phyloP scores from a whole-genome alignment of 2,797 vertebrate genomes.

The Molossus molossus region DNA sequence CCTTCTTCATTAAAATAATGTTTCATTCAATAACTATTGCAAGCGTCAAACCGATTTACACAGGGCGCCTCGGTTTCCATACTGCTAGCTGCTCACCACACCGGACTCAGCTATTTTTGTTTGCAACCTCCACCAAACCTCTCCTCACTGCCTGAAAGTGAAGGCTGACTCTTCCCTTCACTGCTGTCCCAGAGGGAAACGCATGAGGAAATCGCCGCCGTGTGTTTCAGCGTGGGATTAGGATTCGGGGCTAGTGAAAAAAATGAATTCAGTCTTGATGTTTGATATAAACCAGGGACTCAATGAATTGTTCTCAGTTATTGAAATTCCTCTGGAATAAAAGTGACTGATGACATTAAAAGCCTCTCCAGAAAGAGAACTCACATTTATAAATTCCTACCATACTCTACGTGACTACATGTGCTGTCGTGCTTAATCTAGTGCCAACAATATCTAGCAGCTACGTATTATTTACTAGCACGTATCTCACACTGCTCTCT shows the following conservation, averaged over 20 bases:
- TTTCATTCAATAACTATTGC: neutral
- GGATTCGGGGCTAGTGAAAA: neutral
- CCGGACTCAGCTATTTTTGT: neutral
- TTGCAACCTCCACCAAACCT: neutral
- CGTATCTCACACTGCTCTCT: neutral
- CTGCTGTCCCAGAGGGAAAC: neutral
- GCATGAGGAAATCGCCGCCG: neutral
- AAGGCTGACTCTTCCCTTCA: neutral
- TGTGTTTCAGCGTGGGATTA: neutral
- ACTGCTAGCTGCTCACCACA: neutral
- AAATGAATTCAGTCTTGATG: neutral
- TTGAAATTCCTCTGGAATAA: neutral
- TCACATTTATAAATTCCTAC: neutral
- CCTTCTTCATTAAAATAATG: constrained; percentile 70
- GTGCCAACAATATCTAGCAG: neutral
- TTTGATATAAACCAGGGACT: constrained; percentile 1
- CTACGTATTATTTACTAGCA: neutral
- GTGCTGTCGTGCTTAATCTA: neutral
- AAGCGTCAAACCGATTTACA: neutral
- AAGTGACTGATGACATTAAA: neutral
- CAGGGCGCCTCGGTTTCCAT: neutral
- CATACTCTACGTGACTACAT: neutral
- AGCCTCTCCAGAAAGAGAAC: neutral
- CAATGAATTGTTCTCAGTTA: neutral
- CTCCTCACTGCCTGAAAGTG: neutral